Evolutionary conservation across 2,888 invertebrate species (phyloP), one percentile per base, ranked within the genome.

Genomic region (Incurvaria masculella): DNA sequence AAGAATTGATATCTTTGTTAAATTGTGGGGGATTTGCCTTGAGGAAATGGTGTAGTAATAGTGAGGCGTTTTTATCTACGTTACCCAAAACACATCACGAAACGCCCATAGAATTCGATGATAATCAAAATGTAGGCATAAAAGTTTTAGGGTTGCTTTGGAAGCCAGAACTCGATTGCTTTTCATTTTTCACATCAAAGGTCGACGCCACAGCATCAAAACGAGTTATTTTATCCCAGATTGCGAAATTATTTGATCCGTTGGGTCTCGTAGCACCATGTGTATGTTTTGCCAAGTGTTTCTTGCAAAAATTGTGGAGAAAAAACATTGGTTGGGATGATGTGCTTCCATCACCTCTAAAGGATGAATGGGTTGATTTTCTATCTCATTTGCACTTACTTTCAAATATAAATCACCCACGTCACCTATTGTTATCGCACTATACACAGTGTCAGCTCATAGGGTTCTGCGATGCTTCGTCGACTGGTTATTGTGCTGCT

Each of bases 161-260:
- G 42, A 27, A 16, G 18, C 42, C 46, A 5, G 17, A 27, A 10
- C 4, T 23, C 11, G 43, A 44, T 44, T 38, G 38, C 21, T 46
- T 51, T 14, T 44, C 47, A 33, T 49, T 46, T 11, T 42, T 27
- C 18, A 20, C 17, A 8, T 14, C 3, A 8, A 33, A 6, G 8
- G 14, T 14, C 14, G 33, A 33, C 14, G 8, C 38, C 21, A 8
- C 26, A 4, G 8, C 14, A 1, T 49, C 51, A 4, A 51, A 51
- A 39, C 43, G 46, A 26, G 27, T 26, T 2, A 23, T 50, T 16
- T 43, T 52, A 4, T 14, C 11, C 14, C 33, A 33, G 11, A 42
- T 50, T n/a, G 26, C 52, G 4, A 41, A 46, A 14, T 21, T 54
- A 1, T 53, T 50, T 40, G 51, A 53, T 21, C 50, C 54, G 11